Evolutionary conservation across 2,113 vertebrate genomes (phyloP).

Genomic region (Ophthalmolycus amberensis): DNA sequence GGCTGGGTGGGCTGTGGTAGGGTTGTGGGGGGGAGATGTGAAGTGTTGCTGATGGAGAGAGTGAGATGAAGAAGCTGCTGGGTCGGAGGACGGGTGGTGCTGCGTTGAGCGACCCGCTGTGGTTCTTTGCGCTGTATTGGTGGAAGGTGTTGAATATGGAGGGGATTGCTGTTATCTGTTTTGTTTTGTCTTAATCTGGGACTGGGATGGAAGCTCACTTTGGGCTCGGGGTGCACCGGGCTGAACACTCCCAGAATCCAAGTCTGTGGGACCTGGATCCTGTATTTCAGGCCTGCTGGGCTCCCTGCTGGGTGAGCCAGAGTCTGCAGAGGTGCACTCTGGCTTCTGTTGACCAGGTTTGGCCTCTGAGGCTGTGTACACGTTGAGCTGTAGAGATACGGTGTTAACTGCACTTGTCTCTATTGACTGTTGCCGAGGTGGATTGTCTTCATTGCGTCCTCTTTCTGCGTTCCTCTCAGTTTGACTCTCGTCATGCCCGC

Average conservation of each 20-base stretch:
- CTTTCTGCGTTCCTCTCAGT: neutral
- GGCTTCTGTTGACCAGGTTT: conserved; percentile 30
- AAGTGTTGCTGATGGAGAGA: conserved; percentile 13
- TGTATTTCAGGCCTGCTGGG: conserved; percentile 21
- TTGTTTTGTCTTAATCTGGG: conserved; percentile 17
- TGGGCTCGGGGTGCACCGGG: neutral
- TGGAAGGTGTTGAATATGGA: conserved; percentile 14
- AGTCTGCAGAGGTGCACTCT: conserved; percentile 30
- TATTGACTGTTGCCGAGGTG: conserved; percentile 20
- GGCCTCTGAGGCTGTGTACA: conserved; percentile 9
- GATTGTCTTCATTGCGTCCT: conserved; percentile 35
- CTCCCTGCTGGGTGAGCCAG: neutral
- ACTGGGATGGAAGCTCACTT: conserved; percentile 12
- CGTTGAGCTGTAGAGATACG: conserved; percentile 10
- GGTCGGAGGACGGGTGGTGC: neutral
- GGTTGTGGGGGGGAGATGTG: neutral
- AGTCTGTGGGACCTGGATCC: neutral
- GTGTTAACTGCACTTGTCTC: conserved; percentile 21
- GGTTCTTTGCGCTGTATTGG: neutral
- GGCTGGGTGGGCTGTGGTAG: neutral
- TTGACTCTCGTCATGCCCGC: conserved; percentile 21
- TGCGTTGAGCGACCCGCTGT: neutral
- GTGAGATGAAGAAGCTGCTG: neutral
- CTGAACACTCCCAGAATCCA: neutral
- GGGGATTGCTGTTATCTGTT: conserved; percentile 10